A percentile compares a stretch with the other conserved stretches of the same genome.
Evolutionary conservation across 2,113 vertebrate genomes (phyloP).

Genomic region (Narcine bancroftii): DNA sequence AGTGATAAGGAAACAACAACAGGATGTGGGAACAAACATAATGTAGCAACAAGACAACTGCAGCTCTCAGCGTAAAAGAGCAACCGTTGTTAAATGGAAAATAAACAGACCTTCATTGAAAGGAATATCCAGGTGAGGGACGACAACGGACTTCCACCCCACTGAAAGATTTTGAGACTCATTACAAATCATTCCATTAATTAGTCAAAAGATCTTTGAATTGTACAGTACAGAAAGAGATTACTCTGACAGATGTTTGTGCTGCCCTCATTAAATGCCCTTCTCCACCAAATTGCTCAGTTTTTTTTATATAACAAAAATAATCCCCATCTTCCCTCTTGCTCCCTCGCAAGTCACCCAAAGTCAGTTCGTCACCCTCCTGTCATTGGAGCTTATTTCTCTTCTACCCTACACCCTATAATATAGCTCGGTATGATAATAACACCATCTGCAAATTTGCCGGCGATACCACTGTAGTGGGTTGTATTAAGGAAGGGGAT

Average conservation of each 20-base stretch:
- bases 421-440: too few relatives aligned
- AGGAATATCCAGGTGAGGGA: not conserved
- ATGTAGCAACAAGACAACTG: not conserved
- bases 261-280: too few relatives aligned
- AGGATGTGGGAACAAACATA: not conserved
- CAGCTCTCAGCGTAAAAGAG: not conserved
- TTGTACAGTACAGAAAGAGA: not conserved
- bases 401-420: not conserved
- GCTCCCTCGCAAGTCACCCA: not conserved
- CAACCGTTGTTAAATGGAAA: constrained; percentile 4
- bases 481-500: too few relatives aligned
- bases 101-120: not conserved
- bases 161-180: not conserved
- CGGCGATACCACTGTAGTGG: too few relatives aligned
- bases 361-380: not conserved
- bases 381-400: not conserved
- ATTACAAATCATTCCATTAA: not conserved
- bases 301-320: not conserved
- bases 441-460: too few relatives aligned
- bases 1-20: constrained; percentile 19
- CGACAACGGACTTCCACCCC: not conserved
- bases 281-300: not conserved
- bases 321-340: not conserved
- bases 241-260: not conserved
- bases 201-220: not conserved